Percentiles rank a stretch among this genome's conserved stretches.
These are phyloP conservation scores for Aplysia californica DNA, from an alignment of 1,140 invertebrate species.

Conservation along the genomic window DNA sequence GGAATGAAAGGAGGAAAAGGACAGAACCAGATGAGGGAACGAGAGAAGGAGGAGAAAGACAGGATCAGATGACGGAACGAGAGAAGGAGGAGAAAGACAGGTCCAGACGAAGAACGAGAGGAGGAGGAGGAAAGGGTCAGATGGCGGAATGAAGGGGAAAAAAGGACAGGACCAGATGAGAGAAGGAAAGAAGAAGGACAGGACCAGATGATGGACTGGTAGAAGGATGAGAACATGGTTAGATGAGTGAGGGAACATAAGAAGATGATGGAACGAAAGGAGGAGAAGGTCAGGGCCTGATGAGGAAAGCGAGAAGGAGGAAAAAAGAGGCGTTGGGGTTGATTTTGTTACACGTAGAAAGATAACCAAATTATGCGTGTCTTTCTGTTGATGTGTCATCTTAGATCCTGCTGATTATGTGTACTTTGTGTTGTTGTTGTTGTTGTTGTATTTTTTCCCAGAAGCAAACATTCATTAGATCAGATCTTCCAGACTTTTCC, in stretches of 20 bases:
- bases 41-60: not conserved
- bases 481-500: too few species aligned
- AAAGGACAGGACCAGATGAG: not conserved
- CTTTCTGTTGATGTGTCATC: too few species aligned
- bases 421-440: too few species aligned
- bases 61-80: not conserved
- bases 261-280: not conserved
- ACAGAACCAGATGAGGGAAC: not conserved
- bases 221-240: not conserved
- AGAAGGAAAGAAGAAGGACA: not conserved
- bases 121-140: not conserved
- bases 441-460: too few species aligned
- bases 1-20: not conserved
- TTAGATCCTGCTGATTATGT: too few species aligned
- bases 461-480: too few species aligned
- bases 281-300: conserved; percentile 12
- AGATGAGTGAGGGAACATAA: not conserved
- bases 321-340: too few species aligned
- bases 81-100: not conserved
- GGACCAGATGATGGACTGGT: too few species aligned
- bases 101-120: not conserved
- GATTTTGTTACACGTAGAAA: too few species aligned
- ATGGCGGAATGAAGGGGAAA: not conserved
- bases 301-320: not conserved
- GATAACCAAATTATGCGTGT: too few species aligned